Percentiles rank a stretch among this genome's conserved stretches.
phyloP scores from a whole-genome alignment of 2,888 invertebrate species.

The Hypomecis atomaria region DNA sequence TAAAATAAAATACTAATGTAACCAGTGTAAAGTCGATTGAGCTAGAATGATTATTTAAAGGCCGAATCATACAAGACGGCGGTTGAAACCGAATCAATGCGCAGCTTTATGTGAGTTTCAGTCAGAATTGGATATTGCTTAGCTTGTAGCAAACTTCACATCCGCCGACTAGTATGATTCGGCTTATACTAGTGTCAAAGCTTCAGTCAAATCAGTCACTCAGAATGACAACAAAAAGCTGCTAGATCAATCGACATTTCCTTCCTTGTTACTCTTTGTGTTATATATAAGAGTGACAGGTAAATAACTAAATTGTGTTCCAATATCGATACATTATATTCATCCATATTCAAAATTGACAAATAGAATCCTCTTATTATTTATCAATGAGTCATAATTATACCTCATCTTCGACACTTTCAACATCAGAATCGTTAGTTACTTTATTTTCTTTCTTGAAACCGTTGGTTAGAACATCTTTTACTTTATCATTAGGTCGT shows the following conservation, averaged over 20 bases:
- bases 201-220: too few species aligned
- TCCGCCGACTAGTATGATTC: background rate
- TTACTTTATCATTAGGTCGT: background rate
- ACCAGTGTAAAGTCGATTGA: too few species aligned
- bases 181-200: too few species aligned
- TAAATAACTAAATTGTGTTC: background rate
- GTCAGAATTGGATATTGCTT: too few species aligned
- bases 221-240: too few species aligned
- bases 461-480: constrained; percentile 7
- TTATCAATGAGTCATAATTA: background rate
- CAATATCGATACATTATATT: constrained; percentile 2
- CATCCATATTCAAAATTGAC: constrained; percentile 10
- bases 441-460: constrained; percentile 3
- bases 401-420: constrained; percentile 22
- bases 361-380: background rate
- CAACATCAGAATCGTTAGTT: constrained; percentile 6
- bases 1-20: too few species aligned
- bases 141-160: background rate
- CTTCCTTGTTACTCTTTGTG: too few species aligned
- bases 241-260: too few species aligned
- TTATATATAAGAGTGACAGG: background rate
- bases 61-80: too few species aligned
- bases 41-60: too few species aligned
- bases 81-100: too few species aligned
- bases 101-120: too few species aligned